phyloP scores from a whole-genome alignment of 2,888 invertebrate species.

The Apodemia duryi region DNA sequence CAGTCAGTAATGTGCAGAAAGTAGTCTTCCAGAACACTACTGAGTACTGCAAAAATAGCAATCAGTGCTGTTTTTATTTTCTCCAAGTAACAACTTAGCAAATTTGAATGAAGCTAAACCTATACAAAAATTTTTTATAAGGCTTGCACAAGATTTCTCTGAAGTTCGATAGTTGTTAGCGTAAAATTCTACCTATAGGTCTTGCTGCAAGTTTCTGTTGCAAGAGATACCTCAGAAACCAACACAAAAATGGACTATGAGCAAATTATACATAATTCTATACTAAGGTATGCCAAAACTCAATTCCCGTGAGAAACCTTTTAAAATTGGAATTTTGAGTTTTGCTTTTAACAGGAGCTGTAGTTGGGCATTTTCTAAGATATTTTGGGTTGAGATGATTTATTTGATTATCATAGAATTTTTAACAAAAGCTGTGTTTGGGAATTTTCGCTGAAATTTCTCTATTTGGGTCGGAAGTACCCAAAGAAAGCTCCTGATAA shows the following conservation, averaged over 20 bases:
- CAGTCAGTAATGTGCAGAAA: constrained; percentile 8
- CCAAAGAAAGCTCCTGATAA: too few species aligned
- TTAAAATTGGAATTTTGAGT: too few species aligned
- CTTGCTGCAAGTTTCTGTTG: too few species aligned
- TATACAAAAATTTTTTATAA: not conserved
- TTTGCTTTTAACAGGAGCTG: too few species aligned
- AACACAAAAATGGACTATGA: constrained; percentile 3
- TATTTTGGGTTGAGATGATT: too few species aligned
- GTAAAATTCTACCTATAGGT: not conserved
- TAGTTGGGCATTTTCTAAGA: too few species aligned
- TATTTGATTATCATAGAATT: too few species aligned
- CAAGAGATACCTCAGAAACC: not conserved
- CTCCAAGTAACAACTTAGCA: not conserved
- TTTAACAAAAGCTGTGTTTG: too few species aligned
- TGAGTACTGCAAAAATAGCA: not conserved
- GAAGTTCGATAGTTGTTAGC: constrained; percentile 2
- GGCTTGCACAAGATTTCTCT: constrained; percentile 5
- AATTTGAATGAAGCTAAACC: too few species aligned
- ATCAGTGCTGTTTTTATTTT: constrained; percentile 2
- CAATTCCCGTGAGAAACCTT: too few species aligned
- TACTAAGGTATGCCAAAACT: not conserved
- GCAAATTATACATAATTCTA: not conserved
- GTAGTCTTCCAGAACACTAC: constrained; percentile 8
- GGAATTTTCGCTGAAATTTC: too few species aligned
- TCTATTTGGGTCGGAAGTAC: too few species aligned